Evolutionary conservation across 2,113 vertebrate genomes (phyloP), one percentile per base, ranked within the genome.

Genomic region (Phocoena sinus): DNA sequence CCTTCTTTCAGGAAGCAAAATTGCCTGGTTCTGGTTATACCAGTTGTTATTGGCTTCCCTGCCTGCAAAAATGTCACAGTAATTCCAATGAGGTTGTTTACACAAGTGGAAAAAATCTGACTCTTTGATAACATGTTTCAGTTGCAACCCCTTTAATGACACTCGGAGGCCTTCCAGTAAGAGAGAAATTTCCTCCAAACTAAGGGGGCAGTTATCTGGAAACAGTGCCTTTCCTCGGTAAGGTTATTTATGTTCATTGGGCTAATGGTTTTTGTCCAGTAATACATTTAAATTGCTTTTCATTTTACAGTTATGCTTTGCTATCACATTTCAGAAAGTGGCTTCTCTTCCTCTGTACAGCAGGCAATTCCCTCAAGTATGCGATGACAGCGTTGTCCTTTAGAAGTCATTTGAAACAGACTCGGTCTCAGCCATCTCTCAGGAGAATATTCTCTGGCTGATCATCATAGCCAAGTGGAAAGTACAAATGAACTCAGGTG

Each of bases 251-350:
- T 95, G 81, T 67, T 97, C 89, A 89, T 88, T 81, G 95, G 92
- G 68, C 80, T 97, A 95, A 97, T 97, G 92, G 73, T 53, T 97
- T 98, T 96, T 92, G 92, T 93, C 86, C 92, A 94, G 92, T 97
- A 96, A 96, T 94, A 93, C 92, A 97, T 97, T 96, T 97, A 97
- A 98, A 97, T 96, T 96, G 80, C 96, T 96, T 97, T 97, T 97
- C 83, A 88, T 92, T 94, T 97, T 94, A 95, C 20, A 96, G 82
- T 90, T 95, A 67, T 38, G 86, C 70, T 50, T 95, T 92, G 89
- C 60, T 62, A 56, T 97, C 96, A 53, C 70, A 90, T 94, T 96
- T 94, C 80, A 58, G 80, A 92, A 91, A 31, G 80, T 62, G 2
- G 28, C 92, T 81, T 84, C 88, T 82, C 60, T 97, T 76, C 82